phyloP scores from a whole-genome alignment of 2,888 invertebrate species.

The Brachypterus glaber region DNA sequence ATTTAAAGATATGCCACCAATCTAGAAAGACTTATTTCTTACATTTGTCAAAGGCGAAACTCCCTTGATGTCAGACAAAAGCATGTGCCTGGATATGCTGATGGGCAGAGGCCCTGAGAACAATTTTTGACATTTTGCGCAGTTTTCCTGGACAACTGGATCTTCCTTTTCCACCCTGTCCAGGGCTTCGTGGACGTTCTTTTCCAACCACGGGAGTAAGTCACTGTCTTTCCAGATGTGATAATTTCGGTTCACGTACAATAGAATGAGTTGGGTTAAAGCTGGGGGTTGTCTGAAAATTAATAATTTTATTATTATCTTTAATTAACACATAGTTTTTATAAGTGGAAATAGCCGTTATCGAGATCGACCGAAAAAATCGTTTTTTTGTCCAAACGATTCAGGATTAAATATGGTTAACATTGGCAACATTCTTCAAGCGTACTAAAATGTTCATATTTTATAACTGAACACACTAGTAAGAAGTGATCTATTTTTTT shows the following conservation, averaged over 20 bases:
- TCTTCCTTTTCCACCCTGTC: conserved; percentile 55
- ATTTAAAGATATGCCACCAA: too few species aligned
- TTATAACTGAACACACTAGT: too few species aligned
- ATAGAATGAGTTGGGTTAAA: conserved; percentile 56
- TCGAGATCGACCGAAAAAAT: too few species aligned
- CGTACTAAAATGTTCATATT: too few species aligned
- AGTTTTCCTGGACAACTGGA: conserved; percentile 50
- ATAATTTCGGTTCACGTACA: conserved; percentile 65
- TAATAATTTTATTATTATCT: conserved; percentile 18
- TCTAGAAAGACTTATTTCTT: too few species aligned
- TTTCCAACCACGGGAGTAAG: conserved; percentile 67
- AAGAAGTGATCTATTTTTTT: too few species aligned
- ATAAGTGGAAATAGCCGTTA: too few species aligned
- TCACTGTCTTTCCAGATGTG: conserved; percentile 72
- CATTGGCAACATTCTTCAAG: too few species aligned
- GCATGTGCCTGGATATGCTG: conserved; percentile 59
- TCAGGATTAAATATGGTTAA: too few species aligned
- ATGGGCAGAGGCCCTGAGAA: conserved; percentile 53
- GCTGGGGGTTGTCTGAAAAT: conserved; percentile 52
- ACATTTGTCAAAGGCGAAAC: conserved; percentile 52
- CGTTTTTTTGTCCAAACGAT: too few species aligned
- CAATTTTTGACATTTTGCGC: conserved; percentile 49
- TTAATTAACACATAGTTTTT: neutral
- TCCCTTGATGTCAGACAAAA: conserved; percentile 62
- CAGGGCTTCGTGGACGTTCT: conserved; percentile 55